phyloP scores from a whole-genome alignment of 92 coral and sea anemone genomes.

The Scolanthus callimorphus region DNA sequence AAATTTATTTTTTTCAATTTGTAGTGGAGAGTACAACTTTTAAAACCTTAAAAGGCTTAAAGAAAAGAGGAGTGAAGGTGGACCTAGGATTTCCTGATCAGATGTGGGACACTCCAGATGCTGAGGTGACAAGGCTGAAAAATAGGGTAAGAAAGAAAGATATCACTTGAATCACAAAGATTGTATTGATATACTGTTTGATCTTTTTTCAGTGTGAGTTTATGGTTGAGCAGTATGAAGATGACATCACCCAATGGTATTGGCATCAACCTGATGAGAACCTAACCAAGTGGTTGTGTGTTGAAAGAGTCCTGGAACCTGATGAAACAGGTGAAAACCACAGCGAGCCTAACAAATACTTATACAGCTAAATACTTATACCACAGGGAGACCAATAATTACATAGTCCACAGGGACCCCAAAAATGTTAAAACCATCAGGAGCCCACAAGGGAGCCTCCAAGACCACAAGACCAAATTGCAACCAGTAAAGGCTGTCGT shows the following conservation, averaged over 20 bases:
- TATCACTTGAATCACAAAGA: too few relatives aligned
- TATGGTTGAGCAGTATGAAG: slow-evolving; percentile 92
- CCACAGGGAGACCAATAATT: too few relatives aligned
- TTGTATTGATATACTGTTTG: too few relatives aligned
- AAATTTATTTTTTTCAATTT: not conserved
- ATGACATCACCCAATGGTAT: slow-evolving; percentile 86
- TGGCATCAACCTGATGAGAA: slow-evolving; percentile 70
- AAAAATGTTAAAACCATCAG: too few relatives aligned
- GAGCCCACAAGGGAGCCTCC: too few relatives aligned
- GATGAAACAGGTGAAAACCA: slow-evolving; percentile 70
- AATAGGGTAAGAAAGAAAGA: slow-evolving; percentile 78
- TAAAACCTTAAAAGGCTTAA: slow-evolving; percentile 83
- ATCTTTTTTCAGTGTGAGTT: slow-evolving; percentile 63
- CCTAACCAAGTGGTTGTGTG: slow-evolving; percentile 85
- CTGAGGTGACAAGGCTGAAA: slow-evolving; percentile 84
- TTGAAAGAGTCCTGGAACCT: slow-evolving; percentile 65
- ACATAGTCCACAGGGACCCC: too few relatives aligned
- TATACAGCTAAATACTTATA: too few relatives aligned
- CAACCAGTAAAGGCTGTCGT: too few relatives aligned
- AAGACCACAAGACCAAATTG: too few relatives aligned
- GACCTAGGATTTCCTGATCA: slow-evolving; percentile 97
- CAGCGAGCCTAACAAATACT: too few relatives aligned
- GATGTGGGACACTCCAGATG: slow-evolving; percentile 99
- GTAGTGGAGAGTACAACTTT: slow-evolving; percentile 92
- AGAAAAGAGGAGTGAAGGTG: slow-evolving; percentile 86